Base-by-base conservation (phyloP, 2,113 vertebrate genomes). In the Solenodon paradoxus region DNA sequence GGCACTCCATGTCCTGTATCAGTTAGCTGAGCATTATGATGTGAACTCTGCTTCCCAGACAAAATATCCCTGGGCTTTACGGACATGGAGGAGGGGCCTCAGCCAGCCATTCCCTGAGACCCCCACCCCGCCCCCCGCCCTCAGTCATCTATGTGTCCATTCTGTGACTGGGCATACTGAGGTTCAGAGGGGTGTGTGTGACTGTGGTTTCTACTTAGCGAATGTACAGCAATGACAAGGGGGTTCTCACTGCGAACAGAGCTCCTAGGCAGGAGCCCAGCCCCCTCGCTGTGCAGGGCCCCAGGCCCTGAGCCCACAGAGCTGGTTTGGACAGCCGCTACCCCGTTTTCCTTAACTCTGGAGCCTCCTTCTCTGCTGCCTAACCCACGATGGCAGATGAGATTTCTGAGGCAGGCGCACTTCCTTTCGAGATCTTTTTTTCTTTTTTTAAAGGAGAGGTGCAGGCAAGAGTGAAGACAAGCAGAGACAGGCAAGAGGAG, bases 141-240 rank as follows among this genome's bases (percentile, higher is more conserved):
- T 4, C 10, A 11, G 26, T n/a, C 28, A 40, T 63, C 51, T 81
- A 24, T 16, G 32, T 24, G 11, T 51, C 66, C 47, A 7, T 11
- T 63, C 59, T 5, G 3, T 35, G 51, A 42, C 63, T 20, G 53
- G 66, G 74, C n/a, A 35, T 42, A 6, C 22, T 0, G 77, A 55
- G 49, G 51, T 1, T 80, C 85, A 10, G 45, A 51, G 51, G 30
- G 47, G 26, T 1, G 9, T 10, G 40, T 45, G 63, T 26, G 32
- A 24, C 69, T 9, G 20, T 24, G 35, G 10, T 55, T 10, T 38
- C 7, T 15, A 0, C 35, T 51, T 0, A 2, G 9, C 1, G n/a
- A 81, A 26, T 2, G 11, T 5, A 0, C 47, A 17, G 10, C 4
- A 7, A 42, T 3, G 38, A 8, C 92, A 19, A 3, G 2, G 32